These are phyloP conservation scores for Ichneumoninae sp. DNA, from an alignment of 2,888 invertebrate species.

Conservation along the genomic window DNA sequence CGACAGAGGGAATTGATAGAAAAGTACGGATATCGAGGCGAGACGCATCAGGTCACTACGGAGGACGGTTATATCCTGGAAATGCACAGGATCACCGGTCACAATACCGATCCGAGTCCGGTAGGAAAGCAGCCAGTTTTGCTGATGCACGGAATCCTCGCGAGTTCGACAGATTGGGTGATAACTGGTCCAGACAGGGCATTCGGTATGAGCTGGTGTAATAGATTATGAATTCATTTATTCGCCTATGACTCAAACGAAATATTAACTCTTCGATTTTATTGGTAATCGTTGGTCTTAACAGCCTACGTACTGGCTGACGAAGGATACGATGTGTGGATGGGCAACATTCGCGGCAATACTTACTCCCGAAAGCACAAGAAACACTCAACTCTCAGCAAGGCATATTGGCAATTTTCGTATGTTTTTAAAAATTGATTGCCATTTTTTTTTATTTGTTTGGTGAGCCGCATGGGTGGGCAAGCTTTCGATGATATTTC, in stretches of 20 bases:
- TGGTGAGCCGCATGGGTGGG: too few relatives aligned
- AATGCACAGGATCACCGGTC: constrained; percentile 89
- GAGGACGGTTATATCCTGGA: constrained; percentile 91
- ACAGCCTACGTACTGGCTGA: too few relatives aligned
- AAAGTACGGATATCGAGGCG: constrained; percentile 88
- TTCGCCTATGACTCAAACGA: too few relatives aligned
- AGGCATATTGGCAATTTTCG: constrained; percentile 83
- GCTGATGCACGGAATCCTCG: constrained; percentile 90
- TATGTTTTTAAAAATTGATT: constrained; percentile 1
- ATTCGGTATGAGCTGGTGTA: constrained; percentile 85
- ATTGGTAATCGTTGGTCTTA: too few relatives aligned
- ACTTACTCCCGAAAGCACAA: constrained; percentile 86
- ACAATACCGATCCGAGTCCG: constrained; percentile 84
- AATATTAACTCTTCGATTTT: too few relatives aligned
- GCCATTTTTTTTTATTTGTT: too few relatives aligned
- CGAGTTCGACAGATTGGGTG: constrained; percentile 90
- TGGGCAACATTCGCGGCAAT: constrained; percentile 85
- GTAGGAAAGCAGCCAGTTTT: constrained; percentile 86
- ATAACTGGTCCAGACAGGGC: constrained; percentile 89
- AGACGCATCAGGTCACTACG: constrained; percentile 88
- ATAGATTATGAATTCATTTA: background rate
- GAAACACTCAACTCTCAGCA: constrained; percentile 74
- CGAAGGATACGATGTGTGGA: too few relatives aligned
- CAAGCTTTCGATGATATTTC: too few relatives aligned
- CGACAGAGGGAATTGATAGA: constrained; percentile 84